Conservation (phyloP, 2,113 vertebrate species). For the Chaenocephalus aceratus region DNA sequence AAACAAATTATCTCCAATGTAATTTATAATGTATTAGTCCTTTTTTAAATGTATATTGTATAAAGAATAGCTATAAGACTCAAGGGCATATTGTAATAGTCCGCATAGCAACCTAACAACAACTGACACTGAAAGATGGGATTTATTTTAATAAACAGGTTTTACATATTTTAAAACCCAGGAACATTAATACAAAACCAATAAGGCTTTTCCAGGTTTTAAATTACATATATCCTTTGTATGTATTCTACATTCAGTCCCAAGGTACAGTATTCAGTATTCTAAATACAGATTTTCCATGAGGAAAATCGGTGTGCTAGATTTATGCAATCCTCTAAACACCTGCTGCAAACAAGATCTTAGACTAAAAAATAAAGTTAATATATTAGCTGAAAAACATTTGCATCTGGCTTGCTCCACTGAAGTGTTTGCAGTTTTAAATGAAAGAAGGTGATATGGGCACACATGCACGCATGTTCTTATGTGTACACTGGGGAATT, state of each 20-base stretch:
- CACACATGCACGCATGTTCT: not conserved
- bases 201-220: not conserved
- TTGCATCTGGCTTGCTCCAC: conserved; percentile 9
- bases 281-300: conserved; percentile 1
- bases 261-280: conserved; percentile 1
- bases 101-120: not conserved
- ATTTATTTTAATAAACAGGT: not conserved
- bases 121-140: not conserved
- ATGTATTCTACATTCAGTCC: not conserved
- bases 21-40: not conserved
- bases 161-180: not conserved
- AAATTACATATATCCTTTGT: not conserved
- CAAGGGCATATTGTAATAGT: not conserved
- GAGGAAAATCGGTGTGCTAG: not conserved
- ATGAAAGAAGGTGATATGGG: not conserved
- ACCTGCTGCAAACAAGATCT: conserved; percentile 18
- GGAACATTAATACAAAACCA: not conserved
- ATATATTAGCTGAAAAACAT: conserved; percentile 16
- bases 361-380: conserved; percentile 13
- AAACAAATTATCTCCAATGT: not conserved
- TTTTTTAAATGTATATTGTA: not conserved
- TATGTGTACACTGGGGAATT: not conserved
- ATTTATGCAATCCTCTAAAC: conserved; percentile 15
- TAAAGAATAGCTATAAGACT: not conserved
- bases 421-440: conserved; percentile 28